These are phyloP conservation scores for Nymphalis urticae DNA, from an alignment of 2,888 invertebrate genomes.

Conservation along the genomic window DNA sequence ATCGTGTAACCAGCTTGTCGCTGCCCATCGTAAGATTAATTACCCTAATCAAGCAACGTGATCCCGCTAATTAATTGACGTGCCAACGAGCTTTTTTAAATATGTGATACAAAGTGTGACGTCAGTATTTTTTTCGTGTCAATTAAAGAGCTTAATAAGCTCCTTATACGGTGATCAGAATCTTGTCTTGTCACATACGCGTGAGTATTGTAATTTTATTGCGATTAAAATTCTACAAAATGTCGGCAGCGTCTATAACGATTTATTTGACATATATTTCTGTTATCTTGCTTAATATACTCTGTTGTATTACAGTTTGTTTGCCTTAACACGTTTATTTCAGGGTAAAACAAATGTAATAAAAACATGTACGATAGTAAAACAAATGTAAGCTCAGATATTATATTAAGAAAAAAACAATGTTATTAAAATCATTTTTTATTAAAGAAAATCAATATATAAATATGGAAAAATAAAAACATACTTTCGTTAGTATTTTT, in stretches of 20 bases:
- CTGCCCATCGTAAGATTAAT: neutral
- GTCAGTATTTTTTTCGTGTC: slow-evolving; percentile 6
- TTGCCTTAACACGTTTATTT: too few relatives aligned
- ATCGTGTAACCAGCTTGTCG: neutral
- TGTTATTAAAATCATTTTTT: too few relatives aligned
- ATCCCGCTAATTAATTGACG: slow-evolving; percentile 6
- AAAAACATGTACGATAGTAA: too few relatives aligned
- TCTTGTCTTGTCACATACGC: neutral
- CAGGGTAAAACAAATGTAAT: too few relatives aligned
- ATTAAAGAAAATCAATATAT: too few relatives aligned
- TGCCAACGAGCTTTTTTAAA: neutral
- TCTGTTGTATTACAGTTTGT: too few relatives aligned
- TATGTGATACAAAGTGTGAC: neutral
- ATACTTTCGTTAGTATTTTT: too few relatives aligned
- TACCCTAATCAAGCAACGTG: neutral
- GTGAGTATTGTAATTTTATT: neutral
- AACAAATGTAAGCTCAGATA: too few relatives aligned
- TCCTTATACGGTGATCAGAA: slow-evolving; percentile 5
- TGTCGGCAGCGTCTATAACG: neutral
- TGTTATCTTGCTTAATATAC: too few relatives aligned
- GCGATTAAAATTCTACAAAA: neutral
- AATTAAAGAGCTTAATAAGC: slow-evolving; percentile 16
- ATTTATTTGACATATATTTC: too few relatives aligned
- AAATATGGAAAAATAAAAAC: too few relatives aligned
- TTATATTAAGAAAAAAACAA: too few relatives aligned